Evolutionary conservation across 2,888 invertebrate genomes (phyloP), one percentile per base, ranked within the genome.

Genomic region (Cordilura impudica): DNA sequence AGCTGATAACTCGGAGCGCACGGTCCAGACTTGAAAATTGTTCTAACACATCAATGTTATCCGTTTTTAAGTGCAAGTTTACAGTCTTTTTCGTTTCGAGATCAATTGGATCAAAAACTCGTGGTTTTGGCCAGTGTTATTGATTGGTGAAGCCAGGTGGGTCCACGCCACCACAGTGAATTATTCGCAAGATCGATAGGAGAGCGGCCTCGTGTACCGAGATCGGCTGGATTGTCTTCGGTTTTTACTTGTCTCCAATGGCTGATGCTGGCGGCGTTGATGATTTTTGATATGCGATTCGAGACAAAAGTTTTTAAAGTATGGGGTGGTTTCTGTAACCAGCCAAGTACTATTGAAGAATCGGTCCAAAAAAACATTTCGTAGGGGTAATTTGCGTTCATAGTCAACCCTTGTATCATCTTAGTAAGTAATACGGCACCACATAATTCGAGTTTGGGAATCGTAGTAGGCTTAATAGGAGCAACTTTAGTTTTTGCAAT

Each of bases 401-500:
- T 43, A 6, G 14, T n/a, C 14, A 53, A 26, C 5, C 3, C 16
- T 14, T 14, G n/a, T n/a, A n/a, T n/a, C n/a, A n/a, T n/a, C n/a
- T n/a, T n/a, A n/a, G n/a, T n/a, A n/a, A n/a, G n/a, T n/a, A n/a
- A n/a, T n/a, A n/a, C n/a, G n/a, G n/a, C n/a, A n/a, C n/a, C n/a
- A n/a, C n/a, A n/a, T n/a, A n/a, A 10, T 49, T 49, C 21, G 2
- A 49, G 14, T 21, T 53, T 53, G 18, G 53, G 53, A 6, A 53
- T 8, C 4, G 53, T 53, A 14, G 14, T 23, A 14, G n/a, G 23
- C 26, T 53, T 53, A 1, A 53, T 6, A 26, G 26, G 53, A 53
- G 53, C 53, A 14, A 53, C 53, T 7, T 53, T 53, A n/a, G 53
- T 53, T 26, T 39, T 53, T 53, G 53, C 53, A 14, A 26, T 26